Conservation (phyloP, 2,888 invertebrate genomes). For the Sarcophaga caerulescens region DNA sequence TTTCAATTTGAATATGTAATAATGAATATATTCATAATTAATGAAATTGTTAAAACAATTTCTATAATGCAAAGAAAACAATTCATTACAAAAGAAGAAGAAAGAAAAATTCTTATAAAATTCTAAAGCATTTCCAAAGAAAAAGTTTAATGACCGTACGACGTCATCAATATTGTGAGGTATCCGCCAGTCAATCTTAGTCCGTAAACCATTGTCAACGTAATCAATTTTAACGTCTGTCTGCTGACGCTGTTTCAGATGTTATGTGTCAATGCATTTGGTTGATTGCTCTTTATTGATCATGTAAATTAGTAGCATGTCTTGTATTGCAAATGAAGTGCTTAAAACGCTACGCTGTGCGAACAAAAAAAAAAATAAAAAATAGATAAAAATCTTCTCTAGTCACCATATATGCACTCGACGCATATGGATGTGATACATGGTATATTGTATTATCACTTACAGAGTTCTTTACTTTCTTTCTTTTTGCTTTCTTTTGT, state of each 20-base stretch:
- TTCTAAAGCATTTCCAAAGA: not conserved
- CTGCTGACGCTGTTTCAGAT: not conserved
- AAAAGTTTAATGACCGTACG: conserved; percentile 35
- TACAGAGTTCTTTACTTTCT: too few species aligned
- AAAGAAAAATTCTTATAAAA: too few species aligned
- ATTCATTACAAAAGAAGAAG: too few species aligned
- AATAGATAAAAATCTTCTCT: conserved; percentile 8
- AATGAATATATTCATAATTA: too few species aligned
- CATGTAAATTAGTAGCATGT: conserved; percentile 58
- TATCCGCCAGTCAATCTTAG: too few species aligned
- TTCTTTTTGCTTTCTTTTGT: too few species aligned
- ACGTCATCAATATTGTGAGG: conserved; percentile 18
- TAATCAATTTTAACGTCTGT: conserved; percentile 22
- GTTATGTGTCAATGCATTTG: conserved; percentile 31
- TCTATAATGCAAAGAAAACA: too few species aligned
- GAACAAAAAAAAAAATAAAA: conserved; percentile 6
- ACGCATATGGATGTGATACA: not conserved
- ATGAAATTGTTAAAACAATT: too few species aligned
- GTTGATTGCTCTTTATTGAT: conserved; percentile 42
- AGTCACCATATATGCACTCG: conserved; percentile 33
- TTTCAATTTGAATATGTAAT: too few species aligned
- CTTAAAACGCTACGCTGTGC: conserved; percentile 9
- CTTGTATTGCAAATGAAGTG: conserved; percentile 61
- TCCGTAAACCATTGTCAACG: not conserved
- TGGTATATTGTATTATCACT: too few species aligned